Base-by-base conservation (phyloP, 1,140 invertebrate species). In the Drepana arcuata region DNA sequence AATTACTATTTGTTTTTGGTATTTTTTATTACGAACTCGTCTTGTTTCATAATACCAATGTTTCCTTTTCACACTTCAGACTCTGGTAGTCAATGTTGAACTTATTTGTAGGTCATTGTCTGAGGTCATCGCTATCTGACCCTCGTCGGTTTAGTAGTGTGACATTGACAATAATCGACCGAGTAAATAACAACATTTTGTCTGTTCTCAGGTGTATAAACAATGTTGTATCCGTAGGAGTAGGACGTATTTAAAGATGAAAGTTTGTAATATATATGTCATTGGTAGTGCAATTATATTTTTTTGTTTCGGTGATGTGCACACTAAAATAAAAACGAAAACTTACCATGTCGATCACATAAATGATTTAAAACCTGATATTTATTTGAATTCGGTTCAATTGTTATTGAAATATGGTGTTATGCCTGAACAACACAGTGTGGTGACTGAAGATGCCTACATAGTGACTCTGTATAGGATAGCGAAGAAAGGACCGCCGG, bases 401-500 rank as follows among this genome's bases (percentile, higher is more conserved):
- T 41, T 75, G 12, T 45, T 75, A 14, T 25, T 34, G 29, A 72
- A 60, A 34, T 65, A 68, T 32, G 59, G 62, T 21, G 65, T 64
- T 28, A 4, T 39, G 1, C 21, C 48, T 1, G 57, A 77, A 48
- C 46, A 28, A 16, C 52, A 72, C 50, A 31, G 30, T 26, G 62
- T 72, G 25, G 16, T 57, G 14, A 77, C 74, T 7, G 55, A 65
- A 26, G 72, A 80, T 42, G 70, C 72, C 11, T 80, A 77, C 34
- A 42, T 54, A 27, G 23, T 80, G 16, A 65, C 51, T 14, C 16
- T 54, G 7, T 71, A 62, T 35, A 56, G 72, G 3, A 63, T 80
- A 57, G 62, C 53, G 1, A 38, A 34, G 11, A 54, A 44, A 23
- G 74, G 68, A 16, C 64, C 72, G 1, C 68, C 70, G 5, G 57